These are phyloP conservation scores for Taenaris catops DNA, from an alignment of 2,888 invertebrate species.

Conservation along the genomic window DNA sequence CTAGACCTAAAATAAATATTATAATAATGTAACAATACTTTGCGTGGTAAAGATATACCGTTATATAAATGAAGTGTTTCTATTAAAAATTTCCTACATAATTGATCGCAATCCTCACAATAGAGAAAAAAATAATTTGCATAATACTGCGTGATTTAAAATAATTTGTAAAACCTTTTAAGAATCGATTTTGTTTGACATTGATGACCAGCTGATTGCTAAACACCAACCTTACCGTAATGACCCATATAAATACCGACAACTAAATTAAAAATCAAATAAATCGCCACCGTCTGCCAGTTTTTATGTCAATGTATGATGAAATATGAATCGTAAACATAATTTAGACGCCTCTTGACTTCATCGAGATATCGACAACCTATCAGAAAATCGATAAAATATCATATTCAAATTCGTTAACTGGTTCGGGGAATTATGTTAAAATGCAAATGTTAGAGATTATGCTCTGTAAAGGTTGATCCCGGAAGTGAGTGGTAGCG, in stretches of 20 bases:
- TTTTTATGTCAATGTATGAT: conserved; percentile 26
- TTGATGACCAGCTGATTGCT: conserved; percentile 17
- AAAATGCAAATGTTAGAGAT: conserved; percentile 15
- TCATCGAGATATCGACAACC: conserved; percentile 26
- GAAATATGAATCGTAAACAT: conserved; percentile 32
- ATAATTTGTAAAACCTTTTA: conserved; percentile 4
- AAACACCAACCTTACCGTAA: conserved; percentile 10
- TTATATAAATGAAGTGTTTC: neutral
- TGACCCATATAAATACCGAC: conserved; percentile 9
- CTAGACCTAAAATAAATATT: too few relatives aligned
- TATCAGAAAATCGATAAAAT: conserved; percentile 25
- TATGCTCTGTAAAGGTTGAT: conserved; percentile 10
- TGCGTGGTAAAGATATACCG: too few relatives aligned
- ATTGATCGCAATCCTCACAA: conserved; percentile 9
- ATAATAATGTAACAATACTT: too few relatives aligned
- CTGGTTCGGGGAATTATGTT: conserved; percentile 24
- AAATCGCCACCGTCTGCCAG: conserved; percentile 21
- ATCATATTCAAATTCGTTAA: conserved; percentile 26
- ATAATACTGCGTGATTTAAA: conserved; percentile 16
- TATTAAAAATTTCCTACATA: conserved; percentile 4
- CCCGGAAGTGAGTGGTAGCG: conserved; percentile 19
- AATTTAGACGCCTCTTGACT: conserved; percentile 28
- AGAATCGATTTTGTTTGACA: conserved; percentile 8
- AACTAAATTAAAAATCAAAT: conserved; percentile 20
- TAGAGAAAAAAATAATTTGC: conserved; percentile 1